phyloP scores from a whole-genome alignment of 2,797 vertebrate species.

The Scyliorhinus canicula region DNA sequence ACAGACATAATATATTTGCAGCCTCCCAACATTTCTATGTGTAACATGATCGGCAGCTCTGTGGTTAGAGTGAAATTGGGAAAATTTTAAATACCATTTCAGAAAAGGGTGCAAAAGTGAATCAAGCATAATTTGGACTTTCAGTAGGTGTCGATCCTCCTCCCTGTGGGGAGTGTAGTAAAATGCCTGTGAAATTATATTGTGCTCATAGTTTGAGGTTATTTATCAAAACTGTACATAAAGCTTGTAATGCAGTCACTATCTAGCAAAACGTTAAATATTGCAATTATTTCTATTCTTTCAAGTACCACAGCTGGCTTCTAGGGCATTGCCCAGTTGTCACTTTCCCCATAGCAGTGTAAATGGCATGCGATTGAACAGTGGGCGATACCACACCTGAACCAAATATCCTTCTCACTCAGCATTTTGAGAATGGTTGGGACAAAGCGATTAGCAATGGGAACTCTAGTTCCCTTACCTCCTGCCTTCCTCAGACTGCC shows the following conservation, averaged over 20 bases:
- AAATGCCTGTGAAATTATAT: not conserved
- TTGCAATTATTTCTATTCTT: not conserved
- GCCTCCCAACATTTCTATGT: not conserved
- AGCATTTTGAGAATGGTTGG: not conserved
- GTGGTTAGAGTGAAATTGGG: not conserved
- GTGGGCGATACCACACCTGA: not conserved
- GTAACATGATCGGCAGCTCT: not conserved
- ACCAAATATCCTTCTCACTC: not conserved
- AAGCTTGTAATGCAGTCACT: not conserved
- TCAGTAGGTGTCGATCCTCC: too few species aligned
- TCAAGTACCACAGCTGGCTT: not conserved
- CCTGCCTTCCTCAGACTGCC: not conserved
- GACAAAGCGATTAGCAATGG: not conserved
- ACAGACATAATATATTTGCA: slow-evolving; percentile 13
- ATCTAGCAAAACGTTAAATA: not conserved
- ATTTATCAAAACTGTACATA: not conserved
- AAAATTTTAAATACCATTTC: not conserved
- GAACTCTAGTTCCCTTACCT: not conserved
- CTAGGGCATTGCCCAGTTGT: not conserved
- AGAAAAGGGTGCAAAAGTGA: not conserved
- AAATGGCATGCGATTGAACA: not conserved
- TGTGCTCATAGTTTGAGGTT: not conserved
- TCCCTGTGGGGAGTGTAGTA: not conserved
- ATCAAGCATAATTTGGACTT: not conserved
- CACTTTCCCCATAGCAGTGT: not conserved